Evolutionary conservation across 2,113 vertebrate species (phyloP).

Genomic region (Megalops atlanticus): DNA sequence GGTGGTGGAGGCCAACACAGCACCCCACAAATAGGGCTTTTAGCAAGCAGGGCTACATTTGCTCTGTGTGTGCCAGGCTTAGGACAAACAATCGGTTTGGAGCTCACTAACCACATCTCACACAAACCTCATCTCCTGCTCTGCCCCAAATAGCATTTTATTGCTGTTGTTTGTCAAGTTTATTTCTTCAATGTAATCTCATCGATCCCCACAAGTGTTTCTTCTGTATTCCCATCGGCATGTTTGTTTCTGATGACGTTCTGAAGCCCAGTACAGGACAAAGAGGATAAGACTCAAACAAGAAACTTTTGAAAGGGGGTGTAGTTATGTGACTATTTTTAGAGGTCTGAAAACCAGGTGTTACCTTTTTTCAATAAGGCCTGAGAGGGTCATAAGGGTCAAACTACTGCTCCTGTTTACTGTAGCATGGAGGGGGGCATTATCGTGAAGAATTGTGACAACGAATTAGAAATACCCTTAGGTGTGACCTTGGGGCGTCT

Average conservation of each 20-base stretch:
- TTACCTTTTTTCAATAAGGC: background rate
- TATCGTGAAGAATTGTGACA: too few relatives aligned
- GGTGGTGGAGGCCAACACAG: too few relatives aligned
- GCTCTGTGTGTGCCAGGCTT: background rate
- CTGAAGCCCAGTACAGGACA: background rate
- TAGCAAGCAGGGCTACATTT: background rate
- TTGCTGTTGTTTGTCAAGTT: conserved; percentile 1
- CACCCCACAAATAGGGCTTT: too few relatives aligned
- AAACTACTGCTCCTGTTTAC: too few relatives aligned
- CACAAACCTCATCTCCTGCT: background rate
- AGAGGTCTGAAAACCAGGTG: background rate
- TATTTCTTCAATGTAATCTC: background rate
- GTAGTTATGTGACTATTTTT: too few relatives aligned
- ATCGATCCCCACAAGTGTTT: background rate
- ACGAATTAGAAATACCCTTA: too few relatives aligned
- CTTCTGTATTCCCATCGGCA: background rate
- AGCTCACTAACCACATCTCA: background rate
- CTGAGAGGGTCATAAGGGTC: too few relatives aligned
- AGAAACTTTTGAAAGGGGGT: background rate
- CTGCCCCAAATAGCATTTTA: conserved; percentile 7
- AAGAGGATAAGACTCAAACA: background rate
- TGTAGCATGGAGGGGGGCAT: too few relatives aligned
- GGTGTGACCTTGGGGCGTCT: too few relatives aligned
- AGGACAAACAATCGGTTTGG: background rate
- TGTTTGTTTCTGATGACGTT: background rate